Evolutionary conservation across 1,140 invertebrate genomes (phyloP), one percentile per base, ranked within the genome.

Genomic region (Nixonia krombeini): DNA sequence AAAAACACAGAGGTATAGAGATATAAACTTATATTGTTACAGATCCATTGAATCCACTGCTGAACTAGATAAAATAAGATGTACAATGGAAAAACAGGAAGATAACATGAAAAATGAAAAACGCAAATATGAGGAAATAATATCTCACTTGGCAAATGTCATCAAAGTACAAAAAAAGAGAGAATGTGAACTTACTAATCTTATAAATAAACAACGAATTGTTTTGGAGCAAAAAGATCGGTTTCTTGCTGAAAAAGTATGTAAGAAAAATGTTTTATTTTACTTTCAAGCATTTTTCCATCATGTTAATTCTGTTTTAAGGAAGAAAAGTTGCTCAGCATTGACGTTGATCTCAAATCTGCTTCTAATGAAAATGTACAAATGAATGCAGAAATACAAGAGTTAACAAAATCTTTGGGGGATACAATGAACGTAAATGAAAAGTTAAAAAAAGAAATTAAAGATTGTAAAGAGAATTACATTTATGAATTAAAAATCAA

Each of bases 401-500:
- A 41, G 15, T 26, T 79, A 5, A 57, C 70, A 45, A 55, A 42
- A 25, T 55, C 29, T 47, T 63, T 76, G 12, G 47, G 53, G 0
- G 47, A 75, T 28, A 70, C 73, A 55, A 41, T 29, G n/a, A 58
- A 58, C 10, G 17, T 12, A 10, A 72, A 58, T 40, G 12, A 49
- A 17, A 31, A 55, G 23, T 55, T 78, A 4, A 51, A 71, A 52
- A 44, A 63, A 17, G 66, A 75, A 53, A 41, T 76, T 21, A 57
- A 70, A 29, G 37, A 62, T 25, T 49, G 41, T n/a, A 72, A 59
- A 45, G 72, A 78, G 8, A 70, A 62, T 16, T 40, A 73, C 40
- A 64, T 47, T 35, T 79, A 57, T 28, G 73, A 75, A 35, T 9
- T 74, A 9, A 73, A 70, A 47, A 69, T 75, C 15, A 78, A 79